Evolutionary conservation across 1,140 invertebrate genomes (phyloP).

Genomic region (Caenorhabditis inopinata): DNA sequence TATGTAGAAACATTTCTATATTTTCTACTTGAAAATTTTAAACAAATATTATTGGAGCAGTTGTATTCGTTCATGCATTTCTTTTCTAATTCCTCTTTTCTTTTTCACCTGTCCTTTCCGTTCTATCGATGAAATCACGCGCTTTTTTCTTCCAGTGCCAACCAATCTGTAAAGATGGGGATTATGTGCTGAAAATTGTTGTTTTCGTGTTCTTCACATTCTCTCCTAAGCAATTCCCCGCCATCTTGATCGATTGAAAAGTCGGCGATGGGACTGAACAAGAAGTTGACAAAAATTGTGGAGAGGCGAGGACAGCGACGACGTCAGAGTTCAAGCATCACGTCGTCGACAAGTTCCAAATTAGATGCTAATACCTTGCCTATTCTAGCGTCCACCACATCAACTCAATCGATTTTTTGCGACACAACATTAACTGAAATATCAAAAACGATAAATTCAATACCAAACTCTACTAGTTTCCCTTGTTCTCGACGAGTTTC

Average conservation of each 20-base stretch:
- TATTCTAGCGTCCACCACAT: not conserved
- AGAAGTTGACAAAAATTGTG: conserved; percentile 12
- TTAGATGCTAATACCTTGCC: not conserved
- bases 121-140: too few species aligned
- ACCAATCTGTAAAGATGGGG: not conserved
- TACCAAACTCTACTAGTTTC: not conserved
- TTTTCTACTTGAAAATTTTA: too few species aligned
- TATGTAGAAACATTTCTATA: too few species aligned
- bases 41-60: too few species aligned
- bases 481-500: not conserved
- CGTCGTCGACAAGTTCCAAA: not conserved
- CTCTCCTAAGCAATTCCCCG: not conserved
- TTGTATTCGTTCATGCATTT: not conserved
- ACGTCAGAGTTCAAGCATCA: conserved; percentile 23
- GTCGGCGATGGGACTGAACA: not conserved
- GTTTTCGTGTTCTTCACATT: not conserved
- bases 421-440: not conserved
- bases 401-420: conserved; percentile 21
- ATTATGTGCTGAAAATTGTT: conserved; percentile 34
- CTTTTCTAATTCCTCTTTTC: not conserved
- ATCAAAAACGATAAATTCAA: not conserved
- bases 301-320: not conserved
- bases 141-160: too few species aligned
- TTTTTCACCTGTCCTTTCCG: not conserved
- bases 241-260: not conserved